A percentile compares a stretch with the other conserved stretches of the same genome.
Evolutionary conservation across 2,888 invertebrate species (phyloP).

Genomic region (Acleris holmiana): DNA sequence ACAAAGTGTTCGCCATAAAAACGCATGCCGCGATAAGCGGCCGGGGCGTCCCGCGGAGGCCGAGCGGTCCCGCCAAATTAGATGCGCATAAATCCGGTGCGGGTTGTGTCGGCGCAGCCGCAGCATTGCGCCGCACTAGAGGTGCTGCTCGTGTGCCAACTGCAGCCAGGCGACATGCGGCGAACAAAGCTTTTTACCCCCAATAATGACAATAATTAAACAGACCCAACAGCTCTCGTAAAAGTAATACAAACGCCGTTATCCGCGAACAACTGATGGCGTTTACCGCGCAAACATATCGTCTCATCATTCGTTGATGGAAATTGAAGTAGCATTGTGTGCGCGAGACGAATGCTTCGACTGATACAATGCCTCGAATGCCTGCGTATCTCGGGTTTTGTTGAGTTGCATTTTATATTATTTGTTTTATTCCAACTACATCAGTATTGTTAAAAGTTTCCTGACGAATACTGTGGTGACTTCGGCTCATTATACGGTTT

Average conservation of each 20-base stretch:
- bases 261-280: conserved; percentile 39
- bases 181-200: conserved; percentile 7
- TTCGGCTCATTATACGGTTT: conserved; percentile 17
- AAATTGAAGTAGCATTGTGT: conserved; percentile 60
- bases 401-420: conserved; percentile 30
- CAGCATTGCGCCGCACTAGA: conserved; percentile 21
- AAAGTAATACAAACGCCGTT: conserved; percentile 31
- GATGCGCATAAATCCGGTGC: conserved; percentile 77
- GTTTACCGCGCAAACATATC: conserved; percentile 36
- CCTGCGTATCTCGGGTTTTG: conserved; percentile 37
- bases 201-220: conserved; percentile 19
- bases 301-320: conserved; percentile 55
- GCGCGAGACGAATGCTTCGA: conserved; percentile 48
- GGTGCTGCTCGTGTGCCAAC: conserved; percentile 4
- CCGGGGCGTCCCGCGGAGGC: conserved; percentile 60
- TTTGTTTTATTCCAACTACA: conserved; percentile 24
- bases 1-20: conserved; percentile 80
- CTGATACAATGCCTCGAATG: conserved; percentile 48
- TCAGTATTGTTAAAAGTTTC: conserved; percentile 31
- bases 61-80: conserved; percentile 67
- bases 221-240: conserved; percentile 5
- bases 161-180: conserved; percentile 11
- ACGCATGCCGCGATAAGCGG: conserved; percentile 66
- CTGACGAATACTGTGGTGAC: conserved; percentile 16
- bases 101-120: conserved; percentile 44